Evolutionary conservation across 1,140 invertebrate species (phyloP).

Genomic region (Drosophila sulfurigaster): DNA sequence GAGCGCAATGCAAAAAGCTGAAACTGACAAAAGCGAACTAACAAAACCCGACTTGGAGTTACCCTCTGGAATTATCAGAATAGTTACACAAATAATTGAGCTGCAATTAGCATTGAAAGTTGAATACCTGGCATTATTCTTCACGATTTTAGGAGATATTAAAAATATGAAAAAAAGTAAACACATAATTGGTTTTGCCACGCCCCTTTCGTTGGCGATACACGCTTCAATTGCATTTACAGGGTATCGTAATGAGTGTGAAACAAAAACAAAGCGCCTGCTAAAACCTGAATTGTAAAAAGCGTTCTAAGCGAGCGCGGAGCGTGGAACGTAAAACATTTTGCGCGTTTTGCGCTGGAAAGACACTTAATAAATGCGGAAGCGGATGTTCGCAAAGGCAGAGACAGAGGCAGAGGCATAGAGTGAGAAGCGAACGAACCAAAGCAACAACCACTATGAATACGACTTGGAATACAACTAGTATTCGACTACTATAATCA

Average conservation of each 20-base stretch:
- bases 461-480: constrained; percentile 17
- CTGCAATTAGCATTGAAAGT: too few species aligned
- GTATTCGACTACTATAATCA: constrained; percentile 49
- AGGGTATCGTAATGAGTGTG: constrained; percentile 20
- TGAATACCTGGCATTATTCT: too few species aligned
- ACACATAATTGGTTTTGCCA: too few species aligned
- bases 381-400: constrained; percentile 78
- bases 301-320: constrained; percentile 70
- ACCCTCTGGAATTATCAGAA: constrained; percentile 3
- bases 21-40: constrained; percentile 35
- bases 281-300: constrained; percentile 81
- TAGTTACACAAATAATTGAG: too few species aligned
- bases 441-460: constrained; percentile 15
- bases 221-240: constrained; percentile 2
- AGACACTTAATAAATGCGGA: constrained; percentile 85
- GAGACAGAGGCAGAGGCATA: not conserved
- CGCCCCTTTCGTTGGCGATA: too few species aligned
- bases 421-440: not conserved
- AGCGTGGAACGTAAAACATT: constrained; percentile 51
- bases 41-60: not conserved
- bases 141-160: too few species aligned
- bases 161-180: too few species aligned
- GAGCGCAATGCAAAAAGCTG: constrained; percentile 61
- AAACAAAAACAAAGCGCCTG: constrained; percentile 11
- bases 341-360: constrained; percentile 68